Evolutionary conservation across 2,888 invertebrate genomes (phyloP), one percentile per base, ranked within the genome.

Genomic region (Myopa tessellatipennis): DNA sequence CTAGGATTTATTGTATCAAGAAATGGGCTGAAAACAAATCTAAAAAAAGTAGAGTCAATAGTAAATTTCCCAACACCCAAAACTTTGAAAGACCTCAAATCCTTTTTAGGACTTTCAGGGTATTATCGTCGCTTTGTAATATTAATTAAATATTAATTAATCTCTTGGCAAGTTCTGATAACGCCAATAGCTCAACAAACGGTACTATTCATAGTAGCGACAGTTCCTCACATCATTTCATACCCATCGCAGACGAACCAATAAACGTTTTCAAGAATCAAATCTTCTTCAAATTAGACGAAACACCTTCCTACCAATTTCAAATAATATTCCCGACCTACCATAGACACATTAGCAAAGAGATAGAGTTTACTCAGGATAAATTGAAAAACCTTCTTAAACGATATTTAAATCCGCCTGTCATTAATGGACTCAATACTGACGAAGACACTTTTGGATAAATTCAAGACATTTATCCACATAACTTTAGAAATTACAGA

Each of bases 351-450:
- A 26, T 26, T 2, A 26, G 1, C 2, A 26, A 1, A 26, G 26
- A 26, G 26, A 26, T 2, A 26, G 26, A 26, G 26, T 26, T 26
- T 26, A 26, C 26, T 26, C 26, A 26, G 26, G 26, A 26, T 26
- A 26, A 26, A 26, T 26, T 26, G 26, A 26, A 26, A 26, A 2
- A 38, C 5, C 73, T 80, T 34, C 38, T 79, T 5, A 78, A 76
- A 71, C 77, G 45, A 73, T 50, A 78, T 50, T 52, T 80, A 4
- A 77, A 78, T 40, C 79, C 78, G 4, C 61, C 69, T 3, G 72
- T 79, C 3, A 68, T 78, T 12, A 81, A 79, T 40, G 60, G 71
- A 7, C 70, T 80, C 12, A 76, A 60, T 52, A 77, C 81, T 12
- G 34, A 70, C 26, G 79, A 79, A 63, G 12, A 4, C 1, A 58